phyloP scores from a whole-genome alignment of 1,140 invertebrate species.

The Pseudomyrmex flavicornis region DNA sequence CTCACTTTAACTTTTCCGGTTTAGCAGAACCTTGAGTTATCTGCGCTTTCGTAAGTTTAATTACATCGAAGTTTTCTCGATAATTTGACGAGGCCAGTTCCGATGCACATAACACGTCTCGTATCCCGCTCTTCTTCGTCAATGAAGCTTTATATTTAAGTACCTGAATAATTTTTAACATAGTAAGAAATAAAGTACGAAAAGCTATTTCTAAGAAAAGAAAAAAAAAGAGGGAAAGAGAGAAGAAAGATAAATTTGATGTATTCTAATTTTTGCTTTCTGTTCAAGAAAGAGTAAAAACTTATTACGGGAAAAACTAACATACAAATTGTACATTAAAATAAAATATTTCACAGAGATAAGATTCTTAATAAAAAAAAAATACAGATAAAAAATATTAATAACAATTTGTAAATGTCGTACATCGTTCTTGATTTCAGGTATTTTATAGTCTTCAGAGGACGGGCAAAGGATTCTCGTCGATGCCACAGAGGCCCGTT shows the following conservation, averaged over 20 bases:
- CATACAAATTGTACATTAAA: background rate
- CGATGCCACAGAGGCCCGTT: constrained; percentile 81
- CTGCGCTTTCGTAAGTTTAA: constrained; percentile 80
- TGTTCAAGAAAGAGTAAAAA: too few species aligned
- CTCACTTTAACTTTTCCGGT: constrained; percentile 81
- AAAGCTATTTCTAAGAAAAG: too few species aligned
- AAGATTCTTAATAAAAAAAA: too few species aligned
- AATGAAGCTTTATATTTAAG: constrained; percentile 60
- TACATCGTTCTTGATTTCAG: constrained; percentile 80
- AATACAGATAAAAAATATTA: background rate
- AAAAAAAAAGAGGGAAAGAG: too few species aligned
- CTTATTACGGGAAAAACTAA: too few species aligned
- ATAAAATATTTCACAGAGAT: background rate
- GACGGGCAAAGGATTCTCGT: constrained; percentile 86
- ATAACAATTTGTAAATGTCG: background rate
- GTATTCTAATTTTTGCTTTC: too few species aligned
- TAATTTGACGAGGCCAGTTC: constrained; percentile 78
- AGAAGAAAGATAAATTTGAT: too few species aligned
- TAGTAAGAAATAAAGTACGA: too few species aligned
- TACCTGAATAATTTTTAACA: constrained; percentile 64
- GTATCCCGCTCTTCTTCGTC: constrained; percentile 61
- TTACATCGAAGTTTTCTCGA: constrained; percentile 82
- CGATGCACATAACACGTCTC: constrained; percentile 73
- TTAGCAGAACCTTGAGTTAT: constrained; percentile 78
- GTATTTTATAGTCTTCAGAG: constrained; percentile 89